Percentiles rank a stretch among this genome's conserved stretches.
These are phyloP conservation scores for Standfussiana lucernea DNA, from an alignment of 2,888 invertebrate genomes.

Conservation along the genomic window DNA sequence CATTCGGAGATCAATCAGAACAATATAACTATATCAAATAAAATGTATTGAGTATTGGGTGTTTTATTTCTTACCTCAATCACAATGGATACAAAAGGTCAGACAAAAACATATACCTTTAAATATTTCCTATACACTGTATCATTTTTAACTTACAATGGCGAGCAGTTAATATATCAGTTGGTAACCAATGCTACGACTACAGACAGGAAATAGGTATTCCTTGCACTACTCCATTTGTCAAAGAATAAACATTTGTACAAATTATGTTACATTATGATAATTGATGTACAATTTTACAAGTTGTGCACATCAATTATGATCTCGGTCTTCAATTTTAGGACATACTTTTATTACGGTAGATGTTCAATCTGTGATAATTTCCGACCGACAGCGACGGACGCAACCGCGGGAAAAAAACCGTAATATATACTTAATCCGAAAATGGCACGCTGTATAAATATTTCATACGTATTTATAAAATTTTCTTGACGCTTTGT, in stretches of 20 bases:
- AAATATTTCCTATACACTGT: background rate
- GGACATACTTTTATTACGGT: background rate
- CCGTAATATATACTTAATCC: background rate
- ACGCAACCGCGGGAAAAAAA: background rate
- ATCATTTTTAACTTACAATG: background rate
- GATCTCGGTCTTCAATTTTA: background rate
- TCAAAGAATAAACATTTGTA: background rate
- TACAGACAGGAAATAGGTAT: background rate
- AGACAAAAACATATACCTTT: background rate
- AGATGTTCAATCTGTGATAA: background rate
- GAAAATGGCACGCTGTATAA: background rate
- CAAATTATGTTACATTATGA: no score
- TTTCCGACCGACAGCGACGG: background rate
- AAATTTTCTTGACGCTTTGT: constrained; percentile 11
- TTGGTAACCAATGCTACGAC: background rate
- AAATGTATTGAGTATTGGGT: constrained; percentile 21
- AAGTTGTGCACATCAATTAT: background rate
- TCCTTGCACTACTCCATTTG: background rate
- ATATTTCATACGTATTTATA: background rate
- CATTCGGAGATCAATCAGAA: constrained; percentile 27
- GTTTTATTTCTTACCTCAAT: constrained; percentile 46
- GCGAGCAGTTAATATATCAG: background rate
- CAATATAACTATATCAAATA: constrained; percentile 33
- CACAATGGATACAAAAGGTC: constrained; percentile 34
- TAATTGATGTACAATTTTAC: no score